A percentile compares a stretch with the other conserved stretches of the same genome.
phyloP scores from a whole-genome alignment of 53 echinoderm and acorn worm species.

The Paelopatides confundens region DNA sequence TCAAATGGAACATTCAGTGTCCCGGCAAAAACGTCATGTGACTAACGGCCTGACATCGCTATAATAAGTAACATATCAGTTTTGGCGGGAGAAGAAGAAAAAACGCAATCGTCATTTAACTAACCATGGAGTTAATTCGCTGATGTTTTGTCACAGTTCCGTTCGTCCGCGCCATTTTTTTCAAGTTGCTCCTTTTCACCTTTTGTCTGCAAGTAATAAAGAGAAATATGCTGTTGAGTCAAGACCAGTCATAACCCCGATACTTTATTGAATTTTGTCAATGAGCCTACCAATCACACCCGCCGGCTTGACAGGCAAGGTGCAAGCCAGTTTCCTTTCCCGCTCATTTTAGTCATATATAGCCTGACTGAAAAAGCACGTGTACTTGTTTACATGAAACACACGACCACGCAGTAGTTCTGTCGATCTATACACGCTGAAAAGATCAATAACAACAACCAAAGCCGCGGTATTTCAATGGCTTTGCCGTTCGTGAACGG shows the following conservation, averaged over 20 bases:
- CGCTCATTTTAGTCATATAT: neutral
- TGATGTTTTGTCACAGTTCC: neutral
- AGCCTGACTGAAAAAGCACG: neutral
- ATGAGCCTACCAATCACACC: neutral
- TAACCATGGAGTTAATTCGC: neutral
- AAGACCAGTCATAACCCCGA: neutral
- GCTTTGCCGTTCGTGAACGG: neutral
- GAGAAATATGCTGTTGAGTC: neutral
- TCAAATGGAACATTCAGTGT: too few species aligned
- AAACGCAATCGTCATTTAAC: neutral
- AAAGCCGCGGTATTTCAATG: neutral
- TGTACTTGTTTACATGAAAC: neutral
- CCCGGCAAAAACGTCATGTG: too few species aligned
- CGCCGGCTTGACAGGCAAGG: neutral
- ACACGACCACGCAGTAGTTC: neutral
- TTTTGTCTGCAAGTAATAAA: neutral
- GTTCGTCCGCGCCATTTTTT: constrained; percentile 26
- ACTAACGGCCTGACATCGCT: too few species aligned
- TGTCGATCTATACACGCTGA: neutral
- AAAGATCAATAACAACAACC: neutral
- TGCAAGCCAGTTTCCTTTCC: neutral
- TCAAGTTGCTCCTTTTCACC: constrained; percentile 22
- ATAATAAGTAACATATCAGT: too few species aligned
- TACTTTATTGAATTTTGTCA: neutral
- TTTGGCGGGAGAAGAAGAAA: too few species aligned